Base-by-base conservation (phyloP, 2,797 vertebrate genomes). In the Columba guinea region DNA sequence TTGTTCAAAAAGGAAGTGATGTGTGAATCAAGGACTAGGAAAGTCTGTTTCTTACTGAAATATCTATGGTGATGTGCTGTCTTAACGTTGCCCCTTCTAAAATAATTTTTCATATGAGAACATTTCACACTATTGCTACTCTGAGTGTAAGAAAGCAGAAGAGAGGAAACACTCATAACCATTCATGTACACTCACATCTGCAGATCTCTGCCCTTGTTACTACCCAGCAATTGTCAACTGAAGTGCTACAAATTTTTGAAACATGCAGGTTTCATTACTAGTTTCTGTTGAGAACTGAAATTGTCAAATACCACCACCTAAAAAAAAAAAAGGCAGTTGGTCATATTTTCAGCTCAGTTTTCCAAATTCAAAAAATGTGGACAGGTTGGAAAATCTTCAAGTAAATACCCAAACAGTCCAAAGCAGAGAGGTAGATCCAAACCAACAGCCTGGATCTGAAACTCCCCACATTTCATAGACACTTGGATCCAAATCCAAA, bases 351-450 rank as follows among this genome's bases (percentile, higher is more conserved):
- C 59, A 78, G 28, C 34, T 87, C 24, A 18, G 41, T 79, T 88
- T 86, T 88, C 48, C 13, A 60, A n/a, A 86, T 39, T 86, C 24
- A 56, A 69, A 92, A 67, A 49, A 69, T 34, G 14, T 27, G 37
- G 23, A 41, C 44, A 46, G 46, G n/a, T 70, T 86, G 87, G 84
- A 84, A 22, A 67, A 34, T 24, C 34, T 86, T 90, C 89, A 88
- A 81, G 76, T 39, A 94, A 94, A 84, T 16, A 96, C 30, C 71
- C 58, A 65, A 91, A 93, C 26, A 73, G 46, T 88, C 93, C 79
- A 93, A 92, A 94, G 73, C 32, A 37, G 58, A 86, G 85, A 52
- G 26, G 62, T 73, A 90, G 74, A 84, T 93, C 87, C 87, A 94
- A 93, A 85, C 23, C 8, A 1, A 79, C 62, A 56, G 4, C 56